These are phyloP conservation scores for Agapostemon virescens DNA, from an alignment of 2,888 invertebrate genomes.

Conservation along the genomic window DNA sequence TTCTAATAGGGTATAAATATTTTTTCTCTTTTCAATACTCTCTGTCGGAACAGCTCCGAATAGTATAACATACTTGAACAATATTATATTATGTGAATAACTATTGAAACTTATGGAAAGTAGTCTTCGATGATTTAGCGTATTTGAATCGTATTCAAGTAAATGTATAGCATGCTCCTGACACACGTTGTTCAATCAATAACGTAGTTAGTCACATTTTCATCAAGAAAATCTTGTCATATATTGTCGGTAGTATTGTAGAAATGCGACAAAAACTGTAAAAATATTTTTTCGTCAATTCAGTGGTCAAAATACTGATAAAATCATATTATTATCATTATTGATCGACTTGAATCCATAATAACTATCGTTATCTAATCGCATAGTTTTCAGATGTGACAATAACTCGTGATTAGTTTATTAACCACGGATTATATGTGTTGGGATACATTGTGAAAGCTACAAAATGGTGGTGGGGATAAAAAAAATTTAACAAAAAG, in stretches of 20 bases:
- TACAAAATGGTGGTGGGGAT: neutral
- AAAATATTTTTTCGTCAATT: neutral
- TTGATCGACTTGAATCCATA: neutral
- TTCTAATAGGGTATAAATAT: neutral
- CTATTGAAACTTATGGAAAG: neutral
- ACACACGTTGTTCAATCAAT: conserved; percentile 10
- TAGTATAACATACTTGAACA: neutral
- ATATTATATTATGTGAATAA: neutral
- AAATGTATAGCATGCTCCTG: neutral
- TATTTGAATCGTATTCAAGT: neutral
- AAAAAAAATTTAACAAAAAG: neutral
- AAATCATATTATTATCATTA: neutral
- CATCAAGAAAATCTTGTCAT: neutral
- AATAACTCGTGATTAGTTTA: neutral
- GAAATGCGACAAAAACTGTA: neutral
- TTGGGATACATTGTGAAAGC: neutral
- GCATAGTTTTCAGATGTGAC: neutral
- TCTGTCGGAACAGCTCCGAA: neutral
- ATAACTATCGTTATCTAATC: neutral
- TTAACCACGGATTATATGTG: neutral
- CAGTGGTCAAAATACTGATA: neutral
- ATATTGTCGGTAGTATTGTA: neutral
- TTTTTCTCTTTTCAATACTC: neutral
- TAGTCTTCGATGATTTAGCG: neutral
- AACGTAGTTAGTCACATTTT: neutral